phyloP scores from a whole-genome alignment of 2,888 invertebrate genomes.

The Epirrhoe alternata region DNA sequence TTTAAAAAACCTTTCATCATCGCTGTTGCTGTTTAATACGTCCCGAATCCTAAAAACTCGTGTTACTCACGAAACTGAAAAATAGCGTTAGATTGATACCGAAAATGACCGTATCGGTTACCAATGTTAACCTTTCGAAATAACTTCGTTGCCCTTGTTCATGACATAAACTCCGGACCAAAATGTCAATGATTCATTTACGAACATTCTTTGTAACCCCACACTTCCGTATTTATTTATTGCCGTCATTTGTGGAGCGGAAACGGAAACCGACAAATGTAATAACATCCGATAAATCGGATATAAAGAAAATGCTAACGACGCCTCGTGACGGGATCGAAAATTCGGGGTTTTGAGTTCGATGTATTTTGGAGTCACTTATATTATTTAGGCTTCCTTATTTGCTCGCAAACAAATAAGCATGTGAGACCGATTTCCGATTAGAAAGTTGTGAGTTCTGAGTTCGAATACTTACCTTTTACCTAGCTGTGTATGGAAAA shows the following conservation, averaged over 20 bases:
- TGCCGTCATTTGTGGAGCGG: slow-evolving; percentile 20
- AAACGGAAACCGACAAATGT: slow-evolving; percentile 31
- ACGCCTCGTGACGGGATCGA: slow-evolving; percentile 3
- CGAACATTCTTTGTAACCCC: slow-evolving; percentile 3
- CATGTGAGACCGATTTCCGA: no score
- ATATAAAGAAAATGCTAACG: slow-evolving; percentile 23
- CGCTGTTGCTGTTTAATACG: no score
- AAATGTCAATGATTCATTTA: neutral
- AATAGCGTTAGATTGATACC: no score
- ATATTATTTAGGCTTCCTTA: neutral
- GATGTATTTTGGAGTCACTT: neutral
- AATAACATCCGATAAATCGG: slow-evolving; percentile 30
- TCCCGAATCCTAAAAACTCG: no score
- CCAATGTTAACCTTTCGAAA: no score
- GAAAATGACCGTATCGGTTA: no score
- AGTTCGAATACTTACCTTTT: no score
- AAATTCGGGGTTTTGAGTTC: neutral
- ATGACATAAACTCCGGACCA: neutral
- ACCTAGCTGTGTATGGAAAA: no score
- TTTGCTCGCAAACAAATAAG: neutral
- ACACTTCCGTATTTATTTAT: slow-evolving; percentile 7
- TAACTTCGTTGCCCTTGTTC: no score
- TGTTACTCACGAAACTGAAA: no score
- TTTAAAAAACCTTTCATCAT: no score
- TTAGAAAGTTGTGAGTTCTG: no score